A percentile compares a stretch with the other conserved stretches of the same genome.
Evolutionary conservation across 2,888 invertebrate species (phyloP).

Genomic region (Habrosyne pyritoides): DNA sequence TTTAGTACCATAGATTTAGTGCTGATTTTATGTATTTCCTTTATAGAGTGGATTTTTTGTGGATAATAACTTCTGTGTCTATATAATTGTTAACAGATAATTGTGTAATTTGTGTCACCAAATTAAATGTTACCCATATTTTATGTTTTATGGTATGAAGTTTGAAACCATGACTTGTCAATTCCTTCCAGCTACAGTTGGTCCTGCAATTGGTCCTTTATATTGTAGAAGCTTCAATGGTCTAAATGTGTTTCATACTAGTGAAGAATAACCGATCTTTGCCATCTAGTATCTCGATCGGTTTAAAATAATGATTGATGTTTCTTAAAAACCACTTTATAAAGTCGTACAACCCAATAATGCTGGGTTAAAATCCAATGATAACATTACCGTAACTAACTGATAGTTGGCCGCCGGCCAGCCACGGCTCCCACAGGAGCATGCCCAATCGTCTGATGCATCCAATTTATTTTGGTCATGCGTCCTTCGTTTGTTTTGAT

Average conservation of each 20-base stretch:
- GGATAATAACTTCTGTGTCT: slow-evolving; percentile 6
- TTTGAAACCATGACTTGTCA: not conserved
- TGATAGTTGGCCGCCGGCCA: slow-evolving; percentile 60
- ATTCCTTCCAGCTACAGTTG: not conserved
- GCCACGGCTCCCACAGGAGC: slow-evolving; percentile 38
- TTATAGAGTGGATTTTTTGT: slow-evolving; percentile 49
- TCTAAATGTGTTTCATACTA: too few species aligned
- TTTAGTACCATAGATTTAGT: slow-evolving; percentile 26
- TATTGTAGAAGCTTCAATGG: too few species aligned
- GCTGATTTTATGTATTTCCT: slow-evolving; percentile 19
- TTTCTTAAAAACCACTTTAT: slow-evolving; percentile 43
- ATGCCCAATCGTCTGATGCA: slow-evolving; percentile 66
- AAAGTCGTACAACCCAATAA: slow-evolving; percentile 17
- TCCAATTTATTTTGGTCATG: slow-evolving; percentile 64
- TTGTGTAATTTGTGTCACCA: not conserved
- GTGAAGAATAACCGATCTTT: too few species aligned
- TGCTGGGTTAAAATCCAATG: slow-evolving; percentile 22
- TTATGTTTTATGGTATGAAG: not conserved
- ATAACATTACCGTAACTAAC: slow-evolving; percentile 40
- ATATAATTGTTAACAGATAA: not conserved
- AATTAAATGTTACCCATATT: not conserved
- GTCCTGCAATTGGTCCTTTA: too few species aligned
- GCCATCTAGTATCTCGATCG: too few species aligned
- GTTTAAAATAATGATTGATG: too few species aligned
- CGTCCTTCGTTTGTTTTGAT: slow-evolving; percentile 70